Evolutionary conservation across 2,797 vertebrate species (phyloP).

Genomic region (Catamblyrhynchus diadema): DNA sequence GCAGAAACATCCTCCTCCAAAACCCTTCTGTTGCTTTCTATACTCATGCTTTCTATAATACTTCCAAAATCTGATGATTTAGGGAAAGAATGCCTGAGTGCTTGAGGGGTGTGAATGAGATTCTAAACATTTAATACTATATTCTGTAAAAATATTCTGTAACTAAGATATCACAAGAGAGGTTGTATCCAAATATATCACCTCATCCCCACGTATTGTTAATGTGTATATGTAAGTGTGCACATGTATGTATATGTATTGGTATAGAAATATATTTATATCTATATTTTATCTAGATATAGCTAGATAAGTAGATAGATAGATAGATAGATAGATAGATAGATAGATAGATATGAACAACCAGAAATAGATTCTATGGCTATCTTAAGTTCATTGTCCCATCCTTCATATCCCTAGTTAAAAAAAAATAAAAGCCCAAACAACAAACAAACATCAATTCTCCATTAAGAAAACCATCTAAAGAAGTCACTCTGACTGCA

Average conservation of each 20-base stretch:
- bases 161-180: neutral
- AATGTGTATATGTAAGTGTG: too few relatives aligned
- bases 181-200: neutral
- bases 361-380: neutral
- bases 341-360: neutral
- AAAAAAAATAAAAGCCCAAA: neutral
- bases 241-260: neutral
- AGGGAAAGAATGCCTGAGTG: neutral
- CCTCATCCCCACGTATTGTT: rapidly evolving
- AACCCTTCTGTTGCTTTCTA: neutral
- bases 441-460: neutral
- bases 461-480: neutral
- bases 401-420: neutral
- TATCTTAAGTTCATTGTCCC: neutral
- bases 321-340: neutral
- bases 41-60: neutral
- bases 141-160: neutral
- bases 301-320: neutral
- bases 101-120: neutral
- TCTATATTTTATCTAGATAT: neutral
- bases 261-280: neutral
- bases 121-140: neutral
- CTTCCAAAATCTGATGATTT: neutral
- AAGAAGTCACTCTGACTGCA: neutral
- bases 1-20: neutral